These are phyloP conservation scores for Corbicula japonica DNA, from an alignment of 2,888 invertebrate genomes.

Conservation along the genomic window DNA sequence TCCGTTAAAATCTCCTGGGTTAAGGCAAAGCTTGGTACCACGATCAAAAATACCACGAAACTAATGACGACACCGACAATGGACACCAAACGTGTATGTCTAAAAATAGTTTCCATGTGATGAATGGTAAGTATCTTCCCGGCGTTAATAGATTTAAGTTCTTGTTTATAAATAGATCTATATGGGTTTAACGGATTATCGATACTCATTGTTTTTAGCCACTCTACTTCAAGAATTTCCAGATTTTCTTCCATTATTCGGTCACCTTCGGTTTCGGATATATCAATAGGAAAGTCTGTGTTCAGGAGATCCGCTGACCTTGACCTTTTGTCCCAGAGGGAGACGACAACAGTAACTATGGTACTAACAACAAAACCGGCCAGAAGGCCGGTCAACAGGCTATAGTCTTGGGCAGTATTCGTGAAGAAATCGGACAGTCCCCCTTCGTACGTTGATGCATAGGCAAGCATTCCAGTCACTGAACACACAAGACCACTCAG, in stretches of 20 bases:
- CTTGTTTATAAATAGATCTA: constrained; percentile 67
- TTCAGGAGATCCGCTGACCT: background rate
- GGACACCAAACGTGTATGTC: constrained; percentile 23
- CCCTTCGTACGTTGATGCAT: constrained; percentile 73
- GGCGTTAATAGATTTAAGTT: constrained; percentile 61
- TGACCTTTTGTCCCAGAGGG: constrained; percentile 67
- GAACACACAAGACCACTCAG: constrained; percentile 69
- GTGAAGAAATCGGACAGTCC: constrained; percentile 75
- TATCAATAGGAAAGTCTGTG: background rate
- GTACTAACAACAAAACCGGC: constrained; percentile 71
- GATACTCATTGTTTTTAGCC: constrained; percentile 77
- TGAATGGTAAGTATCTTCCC: constrained; percentile 32
- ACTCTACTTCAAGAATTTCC: constrained; percentile 55
- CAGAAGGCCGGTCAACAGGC: constrained; percentile 76
- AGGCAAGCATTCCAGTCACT: constrained; percentile 68
- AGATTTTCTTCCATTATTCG: background rate
- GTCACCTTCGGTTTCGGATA: background rate
- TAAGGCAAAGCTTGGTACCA: constrained; percentile 51
- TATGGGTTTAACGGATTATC: constrained; percentile 79
- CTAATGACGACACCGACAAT: constrained; percentile 32
- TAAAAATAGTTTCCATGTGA: constrained; percentile 47
- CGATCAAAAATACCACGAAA: constrained; percentile 37
- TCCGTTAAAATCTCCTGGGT: constrained; percentile 39
- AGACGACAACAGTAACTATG: constrained; percentile 73
- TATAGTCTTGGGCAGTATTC: constrained; percentile 76